Conservation (phyloP, 2,797 vertebrate genomes). For the Poecile montanus region DNA sequence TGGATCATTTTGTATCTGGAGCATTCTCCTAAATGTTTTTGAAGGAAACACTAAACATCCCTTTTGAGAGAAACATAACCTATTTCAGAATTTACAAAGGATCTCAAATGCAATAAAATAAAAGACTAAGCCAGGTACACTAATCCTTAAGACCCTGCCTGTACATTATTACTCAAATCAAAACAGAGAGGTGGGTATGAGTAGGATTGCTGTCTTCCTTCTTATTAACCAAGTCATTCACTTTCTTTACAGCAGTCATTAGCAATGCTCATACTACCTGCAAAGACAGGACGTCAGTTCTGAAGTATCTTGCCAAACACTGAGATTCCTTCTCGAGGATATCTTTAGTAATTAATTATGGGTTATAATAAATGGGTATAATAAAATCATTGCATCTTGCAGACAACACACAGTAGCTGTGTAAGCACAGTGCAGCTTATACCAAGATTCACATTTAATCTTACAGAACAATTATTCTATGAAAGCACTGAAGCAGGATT, state of each 20-base stretch:
- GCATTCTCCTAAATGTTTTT: background rate
- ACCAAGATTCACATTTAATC: background rate
- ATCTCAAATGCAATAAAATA: background rate
- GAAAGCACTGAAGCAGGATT: background rate
- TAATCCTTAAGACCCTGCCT: background rate
- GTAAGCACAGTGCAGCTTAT: background rate
- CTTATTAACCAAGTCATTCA: background rate
- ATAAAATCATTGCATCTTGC: background rate
- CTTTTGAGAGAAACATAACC: background rate
- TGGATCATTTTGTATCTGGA: background rate
- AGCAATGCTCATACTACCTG: background rate
- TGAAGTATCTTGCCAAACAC: background rate
- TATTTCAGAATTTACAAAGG: background rate
- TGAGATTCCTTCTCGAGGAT: accelerated
- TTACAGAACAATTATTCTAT: background rate
- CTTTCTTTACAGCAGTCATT: background rate
- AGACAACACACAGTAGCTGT: background rate
- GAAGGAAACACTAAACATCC: background rate
- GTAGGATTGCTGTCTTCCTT: background rate
- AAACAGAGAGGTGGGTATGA: background rate
- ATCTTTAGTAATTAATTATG: background rate
- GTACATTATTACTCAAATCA: background rate
- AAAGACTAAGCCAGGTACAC: background rate
- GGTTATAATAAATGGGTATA: background rate
- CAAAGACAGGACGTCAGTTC: background rate